A percentile compares a stretch with the other conserved stretches of the same genome.
Conservation (phyloP, 2,113 vertebrate genomes). For the Zapus hudsonius region DNA sequence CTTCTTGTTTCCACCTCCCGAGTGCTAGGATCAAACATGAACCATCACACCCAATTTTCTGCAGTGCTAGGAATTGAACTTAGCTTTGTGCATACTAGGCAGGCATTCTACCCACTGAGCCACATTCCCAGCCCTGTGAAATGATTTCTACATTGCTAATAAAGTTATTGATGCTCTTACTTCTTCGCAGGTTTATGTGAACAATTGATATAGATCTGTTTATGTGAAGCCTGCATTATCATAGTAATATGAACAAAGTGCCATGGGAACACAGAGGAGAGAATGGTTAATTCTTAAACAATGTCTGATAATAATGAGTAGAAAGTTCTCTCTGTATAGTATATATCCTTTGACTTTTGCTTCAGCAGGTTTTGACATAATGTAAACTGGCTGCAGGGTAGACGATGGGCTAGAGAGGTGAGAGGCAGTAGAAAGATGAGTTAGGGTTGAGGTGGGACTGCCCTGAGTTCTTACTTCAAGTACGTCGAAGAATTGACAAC, state of each 20-base stretch:
- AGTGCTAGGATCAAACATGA: no score
- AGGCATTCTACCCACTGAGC: no score
- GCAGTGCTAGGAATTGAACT: no score
- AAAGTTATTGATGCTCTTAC: not conserved
- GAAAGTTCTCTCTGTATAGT: not conserved
- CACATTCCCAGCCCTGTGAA: not conserved
- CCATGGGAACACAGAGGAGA: not conserved
- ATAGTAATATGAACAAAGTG: not conserved
- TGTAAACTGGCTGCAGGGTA: not conserved
- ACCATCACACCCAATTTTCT: no score
- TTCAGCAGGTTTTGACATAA: not conserved
- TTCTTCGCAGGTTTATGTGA: slow-evolving; percentile 22
- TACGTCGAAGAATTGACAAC: no score
- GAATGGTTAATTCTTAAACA: not conserved
- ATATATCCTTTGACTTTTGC: not conserved
- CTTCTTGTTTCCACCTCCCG: no score
- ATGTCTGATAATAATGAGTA: not conserved
- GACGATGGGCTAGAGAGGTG: not conserved
- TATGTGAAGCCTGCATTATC: not conserved
- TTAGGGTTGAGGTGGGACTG: no score
- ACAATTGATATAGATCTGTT: not conserved
- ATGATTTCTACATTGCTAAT: not conserved
- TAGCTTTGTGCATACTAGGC: no score
- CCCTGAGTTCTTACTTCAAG: no score
- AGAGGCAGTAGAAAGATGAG: not conserved